Percentiles rank a stretch among this genome's conserved stretches.
Evolutionary conservation across 2,888 invertebrate genomes (phyloP).

Genomic region (Microctonus hyperodae): DNA sequence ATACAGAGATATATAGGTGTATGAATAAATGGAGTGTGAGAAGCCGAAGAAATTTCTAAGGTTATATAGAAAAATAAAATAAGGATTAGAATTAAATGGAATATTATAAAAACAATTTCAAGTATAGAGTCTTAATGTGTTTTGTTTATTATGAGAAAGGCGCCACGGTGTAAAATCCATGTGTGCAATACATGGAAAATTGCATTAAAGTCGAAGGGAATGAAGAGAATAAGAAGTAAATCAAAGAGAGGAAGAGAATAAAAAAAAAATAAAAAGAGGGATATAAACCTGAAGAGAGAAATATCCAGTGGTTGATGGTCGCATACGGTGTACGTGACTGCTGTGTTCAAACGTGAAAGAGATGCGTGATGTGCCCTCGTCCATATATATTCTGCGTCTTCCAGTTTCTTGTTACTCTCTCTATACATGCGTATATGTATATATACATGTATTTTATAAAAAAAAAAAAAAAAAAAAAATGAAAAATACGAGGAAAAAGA

Average conservation of each 20-base stretch:
- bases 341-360: slow-evolving; percentile 15
- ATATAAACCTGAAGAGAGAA: background rate
- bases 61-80: background rate
- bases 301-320: slow-evolving; percentile 5
- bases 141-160: slow-evolving; percentile 15
- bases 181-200: background rate
- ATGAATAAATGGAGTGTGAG: too few relatives aligned
- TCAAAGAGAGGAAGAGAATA: background rate
- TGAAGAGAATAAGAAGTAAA: slow-evolving; percentile 1
- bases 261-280: background rate
- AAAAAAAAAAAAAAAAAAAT: background rate
- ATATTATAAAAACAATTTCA: background rate
- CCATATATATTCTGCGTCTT: slow-evolving; percentile 12
- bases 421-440: background rate
- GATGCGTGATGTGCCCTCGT: slow-evolving; percentile 13
- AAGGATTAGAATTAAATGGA: background rate
- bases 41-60: background rate
- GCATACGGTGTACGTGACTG: slow-evolving; percentile 24
- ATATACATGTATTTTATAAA: background rate
- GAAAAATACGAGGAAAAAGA: background rate
- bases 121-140: background rate
- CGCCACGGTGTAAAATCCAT: slow-evolving; percentile 17
- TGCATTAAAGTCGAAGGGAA: background rate
- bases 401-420: slow-evolving; percentile 19
- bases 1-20: too few relatives aligned